Base-by-base conservation (phyloP, 1,140 invertebrate species). In the Plectrocnemia conspersa region DNA sequence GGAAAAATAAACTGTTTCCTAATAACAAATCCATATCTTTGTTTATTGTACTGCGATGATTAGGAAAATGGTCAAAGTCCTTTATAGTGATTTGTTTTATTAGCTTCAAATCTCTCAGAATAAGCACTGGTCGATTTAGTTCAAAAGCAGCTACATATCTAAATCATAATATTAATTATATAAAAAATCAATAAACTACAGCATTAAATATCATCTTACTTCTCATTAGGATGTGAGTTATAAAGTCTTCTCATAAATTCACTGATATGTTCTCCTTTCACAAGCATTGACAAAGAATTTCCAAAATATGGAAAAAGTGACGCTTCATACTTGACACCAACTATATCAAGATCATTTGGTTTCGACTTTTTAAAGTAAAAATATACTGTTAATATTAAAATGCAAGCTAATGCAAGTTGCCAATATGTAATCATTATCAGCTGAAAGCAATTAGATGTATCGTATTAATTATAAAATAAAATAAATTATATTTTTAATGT, bases 31-130 rank as follows among this genome's bases (percentile, higher is more conserved):
- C 58, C 6, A 18, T 15, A 22, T 56, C 38, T n/a, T 4, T 2
- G 19, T 24, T 16, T 2, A 44, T 10, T 15, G 41, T 2, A 38
- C 9, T 19, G 2, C 42, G 21, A 48, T 66, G 64, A 40, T 64
- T 57, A 5, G 45, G 47, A 47, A 66, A 66, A 52, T 62, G 46
- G 15, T 66, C 62, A 54, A 64, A 64, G 41, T 64, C 54, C 35
- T 66, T 64, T 1, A 63, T 48, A 9, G 54, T 57, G 7, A 64
- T 58, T 32, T 56, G 24, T 54, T 64, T 66, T 33, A 54, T 44
- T 11, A 61, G 16, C 10, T 61, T 42, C 10, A 58, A 41, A 24
- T 61, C 56, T 36, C 24, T 54, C 2, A 61, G 22, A 0, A 61
- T 21, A 19, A 61, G 1, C 4, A 40, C 21, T 13, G 52, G 40